phyloP scores from a whole-genome alignment of 2,888 invertebrate genomes.

The Chrysolina haemoptera region DNA sequence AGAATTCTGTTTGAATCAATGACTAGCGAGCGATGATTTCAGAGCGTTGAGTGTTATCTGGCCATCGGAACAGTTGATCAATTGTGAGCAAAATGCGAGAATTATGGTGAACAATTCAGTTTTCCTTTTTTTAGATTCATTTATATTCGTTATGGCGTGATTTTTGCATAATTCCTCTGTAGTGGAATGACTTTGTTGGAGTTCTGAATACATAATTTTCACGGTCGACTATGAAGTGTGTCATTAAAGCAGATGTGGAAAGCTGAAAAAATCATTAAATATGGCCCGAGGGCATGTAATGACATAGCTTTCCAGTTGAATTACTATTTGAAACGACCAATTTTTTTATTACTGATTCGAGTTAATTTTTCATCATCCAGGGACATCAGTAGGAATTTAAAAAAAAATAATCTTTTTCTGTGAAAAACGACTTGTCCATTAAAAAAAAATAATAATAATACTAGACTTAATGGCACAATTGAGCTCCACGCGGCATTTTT shows the following conservation, averaged over 20 bases:
- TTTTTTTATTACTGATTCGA: background rate
- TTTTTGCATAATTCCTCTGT: constrained; percentile 3
- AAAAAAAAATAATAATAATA: too few relatives aligned
- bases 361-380: background rate
- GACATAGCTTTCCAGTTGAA: background rate
- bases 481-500: too few relatives aligned
- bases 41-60: constrained; percentile 13
- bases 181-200: background rate
- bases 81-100: constrained; percentile 1
- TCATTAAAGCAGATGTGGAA: constrained; percentile 14
- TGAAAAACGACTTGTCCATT: too few relatives aligned
- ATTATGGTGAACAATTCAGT: background rate
- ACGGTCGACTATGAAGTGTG: constrained; percentile 8
- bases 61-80: background rate
- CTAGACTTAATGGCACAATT: too few relatives aligned
- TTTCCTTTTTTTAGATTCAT: constrained; percentile 14
- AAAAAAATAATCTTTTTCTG: too few relatives aligned
- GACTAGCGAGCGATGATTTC: constrained; percentile 26
- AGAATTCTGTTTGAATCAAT: constrained; percentile 16
- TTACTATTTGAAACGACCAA: background rate
- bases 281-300: background rate
- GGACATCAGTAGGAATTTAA: too few relatives aligned
- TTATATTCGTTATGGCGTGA: constrained; percentile 17
- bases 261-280: background rate
- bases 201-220: constrained; percentile 5